Base-by-base conservation (phyloP, 2,113 vertebrate genomes). In the Crotalus helleri region DNA sequence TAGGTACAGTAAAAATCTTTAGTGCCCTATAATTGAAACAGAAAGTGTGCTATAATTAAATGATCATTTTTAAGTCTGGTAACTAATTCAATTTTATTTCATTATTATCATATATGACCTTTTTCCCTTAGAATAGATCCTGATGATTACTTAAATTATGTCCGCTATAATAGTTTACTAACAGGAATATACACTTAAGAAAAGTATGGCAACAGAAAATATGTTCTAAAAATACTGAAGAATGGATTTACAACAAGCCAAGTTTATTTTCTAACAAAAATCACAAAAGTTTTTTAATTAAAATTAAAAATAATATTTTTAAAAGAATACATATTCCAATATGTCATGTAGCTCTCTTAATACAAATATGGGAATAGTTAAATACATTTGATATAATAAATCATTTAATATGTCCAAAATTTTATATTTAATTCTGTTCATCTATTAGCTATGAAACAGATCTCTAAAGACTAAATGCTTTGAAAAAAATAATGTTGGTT, bases 121-220 rank as follows among this genome's bases (percentile, higher is more conserved):
- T 57, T 91, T 95, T 92, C 94, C 94, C 94, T 91, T 58, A 93
- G 95, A 91, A 39, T 58, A 93, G 95, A 91, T 74, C 90, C 89
- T 0, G 9, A 54, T 1, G 89, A 94, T 51, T 94, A 96, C 92
- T 96, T 91, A 95, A 94, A 95, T 92, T 90, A 95, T 53, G 15
- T 92, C 95, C 74, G 92, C 92, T 90, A 26, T 74, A 96, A 96
- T 96, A 94, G 46, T 51, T 90, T 94, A 96, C 96, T 94, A 95
- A 95, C 69, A 93, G 59, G 86, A 95, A 93, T 93, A 88, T 95
- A 92, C 85, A 95, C 95, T 95, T 94, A 95, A 94, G 95, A 93
- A 91, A 64, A 91, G 94, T 24, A 93, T 91, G 51, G 94, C 91
- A 93, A 93, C 87, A 94, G 92, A 87, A 85, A 5, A 87, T 49